Evolutionary conservation across 2,113 vertebrate species (phyloP).

Genomic region (Myiagra hebetior): DNA sequence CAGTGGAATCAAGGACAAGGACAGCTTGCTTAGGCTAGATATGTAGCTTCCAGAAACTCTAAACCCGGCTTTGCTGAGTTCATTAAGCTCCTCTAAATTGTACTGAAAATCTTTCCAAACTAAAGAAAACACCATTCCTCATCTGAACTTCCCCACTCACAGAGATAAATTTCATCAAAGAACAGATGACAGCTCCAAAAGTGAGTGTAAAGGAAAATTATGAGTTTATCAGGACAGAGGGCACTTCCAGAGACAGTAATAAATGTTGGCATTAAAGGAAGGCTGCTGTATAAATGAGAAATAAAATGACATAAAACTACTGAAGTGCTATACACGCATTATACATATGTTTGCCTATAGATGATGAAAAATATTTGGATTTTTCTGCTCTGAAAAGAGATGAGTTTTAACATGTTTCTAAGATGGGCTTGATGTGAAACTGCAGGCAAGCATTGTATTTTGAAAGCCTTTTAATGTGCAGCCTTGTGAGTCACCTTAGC

Average conservation of each 20-base stretch:
- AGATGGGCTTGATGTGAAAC: background rate
- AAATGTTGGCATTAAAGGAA: constrained; percentile 43
- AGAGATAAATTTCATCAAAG: constrained; percentile 1
- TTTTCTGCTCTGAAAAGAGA: background rate
- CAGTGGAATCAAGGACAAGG: constrained; percentile 7
- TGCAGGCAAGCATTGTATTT: background rate
- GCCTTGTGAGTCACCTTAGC: background rate
- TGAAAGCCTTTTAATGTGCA: background rate
- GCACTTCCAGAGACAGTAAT: constrained; percentile 25
- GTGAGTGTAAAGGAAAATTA: constrained; percentile 37
- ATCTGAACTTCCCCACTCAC: background rate
- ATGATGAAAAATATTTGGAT: constrained; percentile 11
- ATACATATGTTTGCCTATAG: background rate
- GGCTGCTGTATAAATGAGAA: constrained; percentile 30
- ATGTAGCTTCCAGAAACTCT: background rate
- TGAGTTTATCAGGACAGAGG: constrained; percentile 30
- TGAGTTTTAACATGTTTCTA: background rate
- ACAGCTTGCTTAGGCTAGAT: background rate
- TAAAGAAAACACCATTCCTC: constrained; percentile 35
- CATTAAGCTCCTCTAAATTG: constrained; percentile 14
- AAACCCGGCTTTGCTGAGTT: background rate
- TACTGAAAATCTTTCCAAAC: constrained; percentile 24
- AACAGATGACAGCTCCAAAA: constrained; percentile 25
- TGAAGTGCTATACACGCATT: background rate
- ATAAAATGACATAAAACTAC: constrained; percentile 47